Conservation (phyloP, 2,888 invertebrate genomes). For the Polymixis lichenea region DNA sequence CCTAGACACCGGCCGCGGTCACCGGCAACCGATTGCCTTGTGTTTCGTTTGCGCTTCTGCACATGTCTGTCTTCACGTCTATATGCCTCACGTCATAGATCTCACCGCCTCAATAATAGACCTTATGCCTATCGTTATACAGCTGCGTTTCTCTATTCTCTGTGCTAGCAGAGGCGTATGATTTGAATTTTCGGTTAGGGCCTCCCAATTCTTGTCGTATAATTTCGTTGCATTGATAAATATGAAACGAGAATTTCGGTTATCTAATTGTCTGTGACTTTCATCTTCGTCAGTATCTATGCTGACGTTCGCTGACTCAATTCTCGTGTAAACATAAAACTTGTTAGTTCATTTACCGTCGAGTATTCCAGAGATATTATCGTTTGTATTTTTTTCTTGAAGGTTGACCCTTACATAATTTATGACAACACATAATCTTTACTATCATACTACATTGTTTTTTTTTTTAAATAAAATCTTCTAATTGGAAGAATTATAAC, state of each 20-base stretch:
- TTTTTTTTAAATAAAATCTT: conserved; percentile 13
- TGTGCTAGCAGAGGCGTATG: conserved; percentile 51
- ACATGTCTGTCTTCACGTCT: conserved; percentile 67
- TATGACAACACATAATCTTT: conserved; percentile 26
- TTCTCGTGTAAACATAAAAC: conserved; percentile 62
- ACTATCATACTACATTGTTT: conserved; percentile 12
- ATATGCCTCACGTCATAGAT: conserved; percentile 51
- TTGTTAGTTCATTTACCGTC: conserved; percentile 22
- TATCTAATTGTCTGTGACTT: conserved; percentile 68
- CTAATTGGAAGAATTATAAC: conserved; percentile 23
- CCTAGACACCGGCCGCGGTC: conserved; percentile 77
- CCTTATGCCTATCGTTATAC: conserved; percentile 64
- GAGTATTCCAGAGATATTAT: conserved; percentile 19
- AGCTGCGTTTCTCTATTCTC: conserved; percentile 48
- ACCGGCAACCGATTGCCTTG: conserved; percentile 68
- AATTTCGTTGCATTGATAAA: conserved; percentile 66
- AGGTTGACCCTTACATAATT: conserved; percentile 35
- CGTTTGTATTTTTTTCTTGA: conserved; percentile 40
- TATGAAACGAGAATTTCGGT: conserved; percentile 63
- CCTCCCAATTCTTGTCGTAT: conserved; percentile 52
- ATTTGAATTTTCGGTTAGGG: conserved; percentile 71
- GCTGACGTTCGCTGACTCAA: conserved; percentile 58
- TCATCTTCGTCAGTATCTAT: conserved; percentile 64
- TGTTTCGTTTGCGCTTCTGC: conserved; percentile 75
- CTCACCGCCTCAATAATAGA: conserved; percentile 63